These are phyloP conservation scores for Aplodontia rufa DNA, from an alignment of 2,113 vertebrate species.

Conservation along the genomic window DNA sequence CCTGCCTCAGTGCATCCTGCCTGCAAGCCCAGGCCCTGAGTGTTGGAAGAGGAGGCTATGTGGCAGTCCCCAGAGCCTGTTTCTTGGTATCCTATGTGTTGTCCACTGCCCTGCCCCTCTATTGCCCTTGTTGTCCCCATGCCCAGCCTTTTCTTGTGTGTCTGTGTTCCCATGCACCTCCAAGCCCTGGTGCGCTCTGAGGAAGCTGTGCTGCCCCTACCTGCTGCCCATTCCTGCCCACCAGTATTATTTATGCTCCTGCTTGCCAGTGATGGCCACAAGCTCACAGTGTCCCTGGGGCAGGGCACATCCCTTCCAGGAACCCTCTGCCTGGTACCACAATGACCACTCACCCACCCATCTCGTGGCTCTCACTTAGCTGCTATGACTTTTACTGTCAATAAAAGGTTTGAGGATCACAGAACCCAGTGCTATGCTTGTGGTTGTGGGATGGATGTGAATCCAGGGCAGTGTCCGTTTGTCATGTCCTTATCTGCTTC, in stretches of 20 bases:
- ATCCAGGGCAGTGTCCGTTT: too few relatives aligned
- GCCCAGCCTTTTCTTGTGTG: background rate
- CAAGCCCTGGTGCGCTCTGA: background rate
- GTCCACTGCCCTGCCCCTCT: fast-evolving
- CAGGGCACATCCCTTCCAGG: background rate
- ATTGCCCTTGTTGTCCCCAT: background rate
- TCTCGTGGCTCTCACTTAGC: background rate
- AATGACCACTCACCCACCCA: background rate
- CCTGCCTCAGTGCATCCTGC: background rate
- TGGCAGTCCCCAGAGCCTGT: background rate
- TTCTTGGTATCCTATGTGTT: too few relatives aligned
- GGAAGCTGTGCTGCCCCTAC: background rate
- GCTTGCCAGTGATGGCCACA: background rate
- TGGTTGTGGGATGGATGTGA: background rate
- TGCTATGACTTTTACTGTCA: slow-evolving; percentile 5
- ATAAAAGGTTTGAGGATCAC: slow-evolving; percentile 60
- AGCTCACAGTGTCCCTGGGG: background rate
- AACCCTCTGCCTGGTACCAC: background rate
- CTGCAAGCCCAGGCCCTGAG: background rate
- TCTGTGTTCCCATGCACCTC: background rate
- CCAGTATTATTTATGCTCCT: slow-evolving; percentile 63
- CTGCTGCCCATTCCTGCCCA: background rate
- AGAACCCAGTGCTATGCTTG: background rate
- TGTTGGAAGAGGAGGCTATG: background rate
- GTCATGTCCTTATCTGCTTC: background rate